Evolutionary conservation across 1,140 invertebrate genomes (phyloP), one percentile per base, ranked within the genome.

Genomic region (Hyposmocoma kahamanoa): DNA sequence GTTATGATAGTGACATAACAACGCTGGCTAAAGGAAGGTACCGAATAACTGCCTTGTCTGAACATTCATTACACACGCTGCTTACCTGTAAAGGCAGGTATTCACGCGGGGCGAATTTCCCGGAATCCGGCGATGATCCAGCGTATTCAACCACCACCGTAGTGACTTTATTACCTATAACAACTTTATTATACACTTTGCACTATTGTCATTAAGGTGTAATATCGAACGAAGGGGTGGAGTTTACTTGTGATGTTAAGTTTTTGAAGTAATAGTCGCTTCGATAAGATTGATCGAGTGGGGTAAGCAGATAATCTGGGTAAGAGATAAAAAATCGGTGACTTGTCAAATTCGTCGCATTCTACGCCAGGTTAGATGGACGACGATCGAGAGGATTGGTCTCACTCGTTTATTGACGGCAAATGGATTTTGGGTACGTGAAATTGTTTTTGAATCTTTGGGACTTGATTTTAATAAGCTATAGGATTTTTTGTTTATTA

Each of bases 271-370:
- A 56, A 67, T 71, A 72, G 72, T 72, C 70, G 53, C 60, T 60
- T 72, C 70, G 74, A 83, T 83, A 83, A 83, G 82, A 85, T 85
- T 83, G 79, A 85, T 85, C 78, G 77, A 85, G 82, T 85, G 79
- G 71, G 76, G 76, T 81, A 79, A 82, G 71, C 68, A 83, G 82
- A 85, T 85, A 73, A 83, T 85, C 82, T 83, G 68, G 59, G 47
- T 21, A 22, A 15, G 56, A 53, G 58, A 67, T 65, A 80, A 83
- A 84, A 85, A 85, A 79, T 72, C 72, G 58, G 72, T 85, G 82
- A 85, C 82, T 83, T 82, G 79, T 82, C 76, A 79, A 80, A 80
- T 82, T 82, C 77, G 52, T 75, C 71, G 79, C 77, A 83, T 84
- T 81, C 79, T 83, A 54, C 59, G 58, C 47, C 41, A 38, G 56